Evolutionary conservation across 2,113 vertebrate species (phyloP).

Genomic region (Phalacrocorax carbo): DNA sequence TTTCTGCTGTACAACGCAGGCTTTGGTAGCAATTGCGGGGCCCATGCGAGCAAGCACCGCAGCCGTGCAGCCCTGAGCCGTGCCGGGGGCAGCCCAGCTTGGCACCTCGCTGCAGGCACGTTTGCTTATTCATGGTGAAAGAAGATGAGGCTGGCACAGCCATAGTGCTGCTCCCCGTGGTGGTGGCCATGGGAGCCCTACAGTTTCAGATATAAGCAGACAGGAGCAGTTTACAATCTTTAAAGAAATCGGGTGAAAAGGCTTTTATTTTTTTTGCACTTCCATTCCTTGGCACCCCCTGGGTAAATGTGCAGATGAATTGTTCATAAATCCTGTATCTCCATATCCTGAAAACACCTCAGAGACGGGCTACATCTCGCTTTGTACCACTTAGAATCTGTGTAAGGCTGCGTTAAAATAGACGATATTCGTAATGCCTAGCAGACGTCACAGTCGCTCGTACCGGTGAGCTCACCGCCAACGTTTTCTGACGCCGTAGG

Average conservation of each 20-base stretch:
- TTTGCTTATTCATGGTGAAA: neutral
- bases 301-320: neutral
- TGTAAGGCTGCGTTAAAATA: neutral
- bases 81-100: neutral
- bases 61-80: rapidly evolving
- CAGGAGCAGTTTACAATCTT: neutral
- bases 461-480: rapidly evolving
- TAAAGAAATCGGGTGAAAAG: neutral
- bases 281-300: neutral
- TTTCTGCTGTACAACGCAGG: rapidly evolving
- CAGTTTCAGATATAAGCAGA: neutral
- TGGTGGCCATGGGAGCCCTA: neutral
- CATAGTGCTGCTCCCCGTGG: neutral
- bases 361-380: neutral
- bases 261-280: neutral
- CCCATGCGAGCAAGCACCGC: rapidly evolving
- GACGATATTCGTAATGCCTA: neutral
- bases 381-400: neutral
- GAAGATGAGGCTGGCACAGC: neutral
- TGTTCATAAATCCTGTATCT: neutral
- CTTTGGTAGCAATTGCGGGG: neutral
- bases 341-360: neutral
- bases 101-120: neutral
- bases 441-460: neutral
- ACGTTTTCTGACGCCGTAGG: rapidly evolving